Evolutionary conservation across 2,797 vertebrate genomes (phyloP), one percentile per base, ranked within the genome.

Genomic region (Acanthurus tractus): DNA sequence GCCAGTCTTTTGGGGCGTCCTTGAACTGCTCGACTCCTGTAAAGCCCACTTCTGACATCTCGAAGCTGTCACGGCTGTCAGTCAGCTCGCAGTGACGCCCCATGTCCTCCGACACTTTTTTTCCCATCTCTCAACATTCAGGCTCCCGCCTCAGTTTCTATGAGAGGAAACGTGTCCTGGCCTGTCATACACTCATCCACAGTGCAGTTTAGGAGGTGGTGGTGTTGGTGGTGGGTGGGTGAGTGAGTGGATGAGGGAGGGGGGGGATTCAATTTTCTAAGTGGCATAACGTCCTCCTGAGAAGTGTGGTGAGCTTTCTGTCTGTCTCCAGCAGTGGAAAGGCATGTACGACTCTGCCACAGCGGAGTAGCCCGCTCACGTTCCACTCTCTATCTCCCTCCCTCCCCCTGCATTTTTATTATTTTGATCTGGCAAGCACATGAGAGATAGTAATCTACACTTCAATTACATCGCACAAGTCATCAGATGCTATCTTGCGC

Each of bases 361-460:
- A 79, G 83, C 9, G 82, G 81, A 84, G 76, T 81, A 74, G 82
- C 86, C 73, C 11, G 76, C 87, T 89, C 89, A 77, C 71, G 65
- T 76, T 88, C 83, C 75, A 22, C 57, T 58, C 81, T 75, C 84
- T 65, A 62, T 74, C 87, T 11, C 86, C 90, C 84, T 82, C 25
- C 25, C 25, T 29, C 25, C 25, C 72, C 70, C 81, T 81, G 81
- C 84, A 83, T 92, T 93, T 93, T 89, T 91, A 89, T 91, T 91
- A 92, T 92, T 94, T 91, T 93, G 92, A 94, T 94, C 92, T 90
- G 92, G 88, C 90, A 88, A 93, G 92, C 88, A 86, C 89, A 89
- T 80, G 88, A 92, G 90, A 84, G 88, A 94, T 94, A 93, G 90
- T 95, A 92, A 94, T 95, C 93, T 93, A 93, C 92, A 93, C 90